phyloP scores from a whole-genome alignment of 2,113 vertebrate species.

The Cettia cetti region DNA sequence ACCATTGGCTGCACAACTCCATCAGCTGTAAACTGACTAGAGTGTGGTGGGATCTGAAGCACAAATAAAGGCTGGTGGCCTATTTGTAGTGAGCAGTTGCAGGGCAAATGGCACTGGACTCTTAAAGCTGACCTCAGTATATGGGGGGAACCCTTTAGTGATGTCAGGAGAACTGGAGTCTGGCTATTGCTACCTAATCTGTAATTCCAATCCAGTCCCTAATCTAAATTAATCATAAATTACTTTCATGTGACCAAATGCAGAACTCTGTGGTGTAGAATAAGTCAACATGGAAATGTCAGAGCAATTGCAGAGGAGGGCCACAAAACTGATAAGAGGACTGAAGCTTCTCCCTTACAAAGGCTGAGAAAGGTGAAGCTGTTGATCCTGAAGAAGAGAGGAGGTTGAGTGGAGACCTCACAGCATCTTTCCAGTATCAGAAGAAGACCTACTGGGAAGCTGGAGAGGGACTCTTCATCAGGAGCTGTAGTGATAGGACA shows the following conservation, averaged over 20 bases:
- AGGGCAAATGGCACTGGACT: background rate
- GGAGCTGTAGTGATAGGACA: background rate
- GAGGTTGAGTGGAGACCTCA: background rate
- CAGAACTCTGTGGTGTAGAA: accelerated
- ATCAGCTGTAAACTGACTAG: background rate
- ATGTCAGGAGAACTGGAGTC: background rate
- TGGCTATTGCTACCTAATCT: background rate
- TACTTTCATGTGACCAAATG: background rate
- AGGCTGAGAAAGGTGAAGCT: background rate
- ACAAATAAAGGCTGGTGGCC: background rate
- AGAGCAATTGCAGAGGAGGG: background rate
- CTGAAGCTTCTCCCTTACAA: background rate
- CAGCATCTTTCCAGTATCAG: background rate
- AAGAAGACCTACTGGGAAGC: background rate
- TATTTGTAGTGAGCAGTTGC: background rate
- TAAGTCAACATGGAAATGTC: background rate
- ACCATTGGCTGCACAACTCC: background rate
- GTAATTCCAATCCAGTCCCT: background rate
- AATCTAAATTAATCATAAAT: background rate
- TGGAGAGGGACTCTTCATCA: background rate
- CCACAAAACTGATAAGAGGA: background rate
- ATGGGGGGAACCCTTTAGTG: background rate
- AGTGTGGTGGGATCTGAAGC: background rate
- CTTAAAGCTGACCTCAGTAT: background rate
- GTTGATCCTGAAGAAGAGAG: background rate